Evolutionary conservation across 2,797 vertebrate species (phyloP).

Genomic region (Meda fulgida): DNA sequence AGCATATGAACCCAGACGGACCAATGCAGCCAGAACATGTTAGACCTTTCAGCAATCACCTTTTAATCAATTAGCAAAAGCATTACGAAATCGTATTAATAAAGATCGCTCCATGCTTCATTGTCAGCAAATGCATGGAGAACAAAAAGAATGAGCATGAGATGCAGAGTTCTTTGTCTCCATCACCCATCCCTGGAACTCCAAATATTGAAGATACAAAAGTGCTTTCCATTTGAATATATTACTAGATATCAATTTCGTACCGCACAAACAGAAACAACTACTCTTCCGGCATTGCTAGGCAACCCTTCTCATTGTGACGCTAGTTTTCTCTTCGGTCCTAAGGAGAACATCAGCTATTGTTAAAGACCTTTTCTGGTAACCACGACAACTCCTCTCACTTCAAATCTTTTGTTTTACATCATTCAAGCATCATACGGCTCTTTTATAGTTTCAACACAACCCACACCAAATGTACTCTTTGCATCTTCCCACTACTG

Average conservation of each 20-base stretch:
- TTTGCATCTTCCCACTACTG: slow-evolving; percentile 25
- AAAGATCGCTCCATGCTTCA: slow-evolving; percentile 12
- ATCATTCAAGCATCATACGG: slow-evolving; percentile 43
- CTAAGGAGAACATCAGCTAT: slow-evolving; percentile 44
- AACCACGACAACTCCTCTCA: slow-evolving; percentile 55
- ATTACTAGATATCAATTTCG: slow-evolving; percentile 27
- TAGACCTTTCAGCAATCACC: slow-evolving; percentile 40
- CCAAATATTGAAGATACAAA: not conserved
- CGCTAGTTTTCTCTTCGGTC: slow-evolving; percentile 31
- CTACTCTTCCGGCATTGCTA: slow-evolving; percentile 42
- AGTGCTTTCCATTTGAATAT: slow-evolving; percentile 42
- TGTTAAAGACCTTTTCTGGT: slow-evolving; percentile 50
- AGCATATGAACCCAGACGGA: slow-evolving; percentile 24
- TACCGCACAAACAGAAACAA: slow-evolving; percentile 19
- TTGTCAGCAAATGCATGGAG: not conserved
- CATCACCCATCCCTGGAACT: not conserved
- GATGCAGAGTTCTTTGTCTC: slow-evolving; percentile 15
- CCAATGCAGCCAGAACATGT: slow-evolving; percentile 21
- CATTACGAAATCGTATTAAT: slow-evolving; percentile 23
- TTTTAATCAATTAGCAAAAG: slow-evolving; percentile 45
- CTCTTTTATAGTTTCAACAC: slow-evolving; percentile 14
- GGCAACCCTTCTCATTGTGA: slow-evolving; percentile 47
- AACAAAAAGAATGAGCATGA: not conserved
- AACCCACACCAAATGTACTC: slow-evolving; percentile 24
- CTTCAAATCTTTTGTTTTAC: slow-evolving; percentile 52